Percentiles rank a stretch among this genome's conserved stretches.
Evolutionary conservation across 35 echinoderm and acorn worm genomes (phyloP).

Genomic region (Patiria miniata): DNA sequence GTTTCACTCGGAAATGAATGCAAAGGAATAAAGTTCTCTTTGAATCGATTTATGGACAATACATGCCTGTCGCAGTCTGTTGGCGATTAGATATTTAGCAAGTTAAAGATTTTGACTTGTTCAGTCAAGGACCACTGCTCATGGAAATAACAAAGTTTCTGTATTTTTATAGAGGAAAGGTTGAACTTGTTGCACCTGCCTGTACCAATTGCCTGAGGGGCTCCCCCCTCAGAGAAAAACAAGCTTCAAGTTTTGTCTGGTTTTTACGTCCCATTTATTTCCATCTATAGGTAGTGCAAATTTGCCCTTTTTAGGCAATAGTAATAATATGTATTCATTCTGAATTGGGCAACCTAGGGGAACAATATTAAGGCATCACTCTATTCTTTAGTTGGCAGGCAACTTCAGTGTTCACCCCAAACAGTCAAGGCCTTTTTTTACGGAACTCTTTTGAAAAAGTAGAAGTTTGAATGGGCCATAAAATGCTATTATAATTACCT

Average conservation of each 20-base stretch:
- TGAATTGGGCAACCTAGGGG: neutral
- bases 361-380: neutral
- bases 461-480: neutral
- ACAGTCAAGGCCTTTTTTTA: neutral
- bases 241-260: neutral
- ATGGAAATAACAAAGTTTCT: too few species aligned
- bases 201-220: neutral
- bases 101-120: neutral
- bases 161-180: neutral
- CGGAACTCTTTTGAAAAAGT: neutral
- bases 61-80: neutral
- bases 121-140: neutral
- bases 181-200: slow-evolving; percentile 4
- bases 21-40: neutral
- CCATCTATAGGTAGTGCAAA: neutral
- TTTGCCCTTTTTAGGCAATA: neutral
- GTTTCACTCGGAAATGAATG: neutral
- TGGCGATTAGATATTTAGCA: slow-evolving; percentile 6
- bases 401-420: neutral
- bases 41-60: neutral
- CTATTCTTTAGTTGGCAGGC: neutral
- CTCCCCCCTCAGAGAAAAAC: too few species aligned
- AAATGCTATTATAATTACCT: neutral
- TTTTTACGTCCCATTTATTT: neutral
- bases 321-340: neutral